These are phyloP conservation scores for Harpalus rufipes DNA, from an alignment of 2,888 invertebrate species.

Conservation along the genomic window DNA sequence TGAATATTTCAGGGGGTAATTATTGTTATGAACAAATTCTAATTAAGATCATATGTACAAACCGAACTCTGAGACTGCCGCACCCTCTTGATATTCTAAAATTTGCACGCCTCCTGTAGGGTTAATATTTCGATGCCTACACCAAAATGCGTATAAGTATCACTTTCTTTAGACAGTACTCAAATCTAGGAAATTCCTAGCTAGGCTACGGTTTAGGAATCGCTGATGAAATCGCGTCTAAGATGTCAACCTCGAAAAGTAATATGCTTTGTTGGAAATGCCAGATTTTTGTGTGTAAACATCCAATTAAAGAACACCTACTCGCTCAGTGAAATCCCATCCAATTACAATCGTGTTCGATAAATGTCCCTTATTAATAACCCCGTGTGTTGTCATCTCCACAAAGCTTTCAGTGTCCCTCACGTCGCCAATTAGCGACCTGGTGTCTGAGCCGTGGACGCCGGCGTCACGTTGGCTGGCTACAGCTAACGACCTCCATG, in stretches of 20 bases:
- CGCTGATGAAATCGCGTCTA: too few species aligned
- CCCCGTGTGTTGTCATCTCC: not conserved
- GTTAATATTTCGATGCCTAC: too few species aligned
- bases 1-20: too few species aligned
- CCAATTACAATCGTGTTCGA: conserved; percentile 1
- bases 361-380: not conserved
- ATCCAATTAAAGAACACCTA: not conserved
- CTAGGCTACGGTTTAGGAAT: too few species aligned
- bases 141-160: too few species aligned
- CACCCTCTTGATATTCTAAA: too few species aligned
- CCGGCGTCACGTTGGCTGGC: conserved; percentile 76
- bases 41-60: too few species aligned
- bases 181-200: too few species aligned
- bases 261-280: not conserved
- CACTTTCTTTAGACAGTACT: too few species aligned
- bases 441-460: conserved; percentile 31
- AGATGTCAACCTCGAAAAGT: not conserved
- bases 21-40: too few species aligned
- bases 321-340: not conserved
- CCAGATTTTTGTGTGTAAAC: not conserved
- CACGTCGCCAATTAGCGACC: conserved; percentile 53
- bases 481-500: conserved; percentile 77
- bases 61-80: too few species aligned
- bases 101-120: too few species aligned
- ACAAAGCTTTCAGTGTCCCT: conserved; percentile 46